A percentile compares a stretch with the other conserved stretches of the same genome.
These are phyloP conservation scores for Chrosomus eos DNA, from an alignment of 2,797 vertebrate species.

Conservation along the genomic window DNA sequence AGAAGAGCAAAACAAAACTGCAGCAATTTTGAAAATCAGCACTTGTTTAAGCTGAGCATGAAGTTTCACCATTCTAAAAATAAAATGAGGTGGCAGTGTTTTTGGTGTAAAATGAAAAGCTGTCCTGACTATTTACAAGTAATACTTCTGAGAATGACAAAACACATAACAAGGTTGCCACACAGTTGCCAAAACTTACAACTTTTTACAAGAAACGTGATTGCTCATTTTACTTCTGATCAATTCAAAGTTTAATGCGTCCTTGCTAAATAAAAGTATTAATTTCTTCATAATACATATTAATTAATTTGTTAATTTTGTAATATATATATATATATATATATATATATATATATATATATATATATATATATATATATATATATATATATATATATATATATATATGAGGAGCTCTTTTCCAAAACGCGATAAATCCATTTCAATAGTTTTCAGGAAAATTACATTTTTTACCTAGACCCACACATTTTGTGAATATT, in stretches of 20 bases:
- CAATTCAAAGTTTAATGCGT: not conserved
- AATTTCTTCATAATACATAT: too few species aligned
- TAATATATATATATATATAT: too few species aligned
- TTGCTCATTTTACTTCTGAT: not conserved
- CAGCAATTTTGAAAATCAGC: constrained; percentile 31
- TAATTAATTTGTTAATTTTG: not conserved
- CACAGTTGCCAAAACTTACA: not conserved
- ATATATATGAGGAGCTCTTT: too few species aligned
- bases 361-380: too few species aligned
- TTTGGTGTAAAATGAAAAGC: constrained; percentile 15
- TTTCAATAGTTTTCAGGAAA: too few species aligned
- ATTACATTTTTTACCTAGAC: too few species aligned
- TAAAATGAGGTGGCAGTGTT: constrained; percentile 36
- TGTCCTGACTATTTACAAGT: constrained; percentile 18
- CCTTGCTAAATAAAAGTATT: too few species aligned
- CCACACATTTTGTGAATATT: too few species aligned
- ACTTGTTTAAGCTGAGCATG: constrained; percentile 28
- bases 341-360: too few species aligned
- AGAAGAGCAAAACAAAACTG: constrained; percentile 6
- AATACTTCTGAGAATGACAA: constrained; percentile 28
- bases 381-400: too few species aligned
- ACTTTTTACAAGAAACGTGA: not conserved
- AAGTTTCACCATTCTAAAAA: constrained; percentile 38
- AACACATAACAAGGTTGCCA: not conserved
- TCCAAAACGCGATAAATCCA: too few species aligned